These are phyloP conservation scores for Himalopsyche kuldschensis DNA, from an alignment of 2,888 invertebrate species.

Conservation along the genomic window DNA sequence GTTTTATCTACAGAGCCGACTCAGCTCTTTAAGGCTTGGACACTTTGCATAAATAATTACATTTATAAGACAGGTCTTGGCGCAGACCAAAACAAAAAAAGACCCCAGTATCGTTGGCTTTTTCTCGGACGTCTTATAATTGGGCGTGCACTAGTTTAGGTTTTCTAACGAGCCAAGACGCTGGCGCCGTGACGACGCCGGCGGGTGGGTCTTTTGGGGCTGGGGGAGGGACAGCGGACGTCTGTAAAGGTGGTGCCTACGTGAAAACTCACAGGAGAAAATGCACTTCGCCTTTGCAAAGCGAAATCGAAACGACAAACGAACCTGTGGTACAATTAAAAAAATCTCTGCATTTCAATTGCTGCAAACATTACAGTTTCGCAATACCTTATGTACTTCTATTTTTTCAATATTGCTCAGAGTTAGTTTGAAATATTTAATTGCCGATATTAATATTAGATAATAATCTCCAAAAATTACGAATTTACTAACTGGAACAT, in stretches of 20 bases:
- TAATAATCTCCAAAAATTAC: no score
- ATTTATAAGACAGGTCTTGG: no score
- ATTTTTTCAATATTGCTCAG: no score
- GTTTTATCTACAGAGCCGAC: no score
- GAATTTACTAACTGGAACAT: no score
- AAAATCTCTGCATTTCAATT: neutral
- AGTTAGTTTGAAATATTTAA: no score
- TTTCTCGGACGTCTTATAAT: neutral
- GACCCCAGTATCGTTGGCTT: neutral
- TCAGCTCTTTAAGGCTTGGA: no score
- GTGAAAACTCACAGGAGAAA: neutral
- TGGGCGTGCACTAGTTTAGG: slow-evolving; percentile 5
- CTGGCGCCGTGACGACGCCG: slow-evolving; percentile 13
- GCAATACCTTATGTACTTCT: no score
- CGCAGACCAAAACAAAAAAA: neutral
- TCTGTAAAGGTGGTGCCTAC: neutral
- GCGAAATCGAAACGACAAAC: neutral
- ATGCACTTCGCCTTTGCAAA: neutral
- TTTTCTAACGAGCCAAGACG: slow-evolving; percentile 25
- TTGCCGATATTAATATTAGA: no score
- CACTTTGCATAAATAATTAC: no score
- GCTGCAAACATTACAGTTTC: neutral
- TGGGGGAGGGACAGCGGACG: neutral
- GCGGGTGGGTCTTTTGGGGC: neutral
- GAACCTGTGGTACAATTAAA: neutral